phyloP scores from a whole-genome alignment of 1,140 invertebrate genomes.

The Drosophila leontia region DNA sequence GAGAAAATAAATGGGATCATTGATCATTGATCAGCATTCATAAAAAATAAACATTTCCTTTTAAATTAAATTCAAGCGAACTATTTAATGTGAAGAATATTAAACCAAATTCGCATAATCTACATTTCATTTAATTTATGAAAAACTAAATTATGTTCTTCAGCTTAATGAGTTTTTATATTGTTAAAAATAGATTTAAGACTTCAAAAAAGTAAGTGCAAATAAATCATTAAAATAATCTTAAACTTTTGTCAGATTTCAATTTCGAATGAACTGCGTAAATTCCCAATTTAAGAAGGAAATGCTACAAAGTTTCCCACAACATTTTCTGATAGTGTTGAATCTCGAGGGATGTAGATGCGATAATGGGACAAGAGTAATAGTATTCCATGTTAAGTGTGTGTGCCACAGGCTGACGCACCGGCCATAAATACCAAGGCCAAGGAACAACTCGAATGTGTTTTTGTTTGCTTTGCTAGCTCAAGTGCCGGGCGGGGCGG shows the following conservation, averaged over 20 bases:
- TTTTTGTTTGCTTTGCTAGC: slow-evolving; percentile 69
- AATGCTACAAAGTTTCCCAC: background rate
- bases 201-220: background rate
- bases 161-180: too few species aligned
- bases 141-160: too few species aligned
- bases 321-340: slow-evolving; percentile 5
- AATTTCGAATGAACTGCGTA: background rate
- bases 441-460: slow-evolving; percentile 74
- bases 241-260: background rate
- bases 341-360: slow-evolving; percentile 18
- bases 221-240: background rate
- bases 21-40: background rate
- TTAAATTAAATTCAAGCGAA: too few species aligned
- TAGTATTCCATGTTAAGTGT: slow-evolving; percentile 55
- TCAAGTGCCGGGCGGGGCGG: slow-evolving; percentile 25
- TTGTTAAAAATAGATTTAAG: too few species aligned
- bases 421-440: slow-evolving; percentile 74
- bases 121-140: too few species aligned
- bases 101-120: too few species aligned
- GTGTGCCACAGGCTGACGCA: slow-evolving; percentile 64
- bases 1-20: background rate
- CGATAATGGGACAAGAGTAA: slow-evolving; percentile 31
- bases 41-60: background rate
- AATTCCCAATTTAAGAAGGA: background rate
- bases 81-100: too few species aligned